phyloP scores from a whole-genome alignment of 2,797 vertebrate species.

The Acrossocheilus fasciatus region DNA sequence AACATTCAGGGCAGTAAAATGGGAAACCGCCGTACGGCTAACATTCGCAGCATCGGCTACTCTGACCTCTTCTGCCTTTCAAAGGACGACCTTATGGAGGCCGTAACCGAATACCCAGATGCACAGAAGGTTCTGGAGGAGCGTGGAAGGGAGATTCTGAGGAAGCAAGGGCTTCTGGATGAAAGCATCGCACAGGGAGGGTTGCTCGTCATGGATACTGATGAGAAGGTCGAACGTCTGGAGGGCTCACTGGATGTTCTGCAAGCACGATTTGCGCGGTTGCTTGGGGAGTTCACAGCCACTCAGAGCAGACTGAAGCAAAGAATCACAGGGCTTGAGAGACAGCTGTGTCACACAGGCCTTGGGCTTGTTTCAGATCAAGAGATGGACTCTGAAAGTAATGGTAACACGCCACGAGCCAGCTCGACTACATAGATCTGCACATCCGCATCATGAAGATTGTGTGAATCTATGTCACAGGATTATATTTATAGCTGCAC shows the following conservation, averaged over 20 bases:
- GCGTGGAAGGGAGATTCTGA: constrained; percentile 90
- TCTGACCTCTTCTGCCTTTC: constrained; percentile 97
- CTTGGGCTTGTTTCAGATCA: constrained; percentile 54
- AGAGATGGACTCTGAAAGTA: constrained; percentile 45
- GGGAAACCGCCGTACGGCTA: constrained; percentile 94
- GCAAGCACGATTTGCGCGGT: constrained; percentile 83
- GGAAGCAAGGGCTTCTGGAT: constrained; percentile 92
- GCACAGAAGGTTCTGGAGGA: constrained; percentile 93
- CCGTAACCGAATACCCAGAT: constrained; percentile 92
- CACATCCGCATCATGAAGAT: not conserved
- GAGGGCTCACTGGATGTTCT: constrained; percentile 85
- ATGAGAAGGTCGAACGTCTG: constrained; percentile 87
- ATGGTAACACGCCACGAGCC: constrained; percentile 3
- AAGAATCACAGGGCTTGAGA: constrained; percentile 85
- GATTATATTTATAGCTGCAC: not conserved
- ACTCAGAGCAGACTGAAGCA: constrained; percentile 91
- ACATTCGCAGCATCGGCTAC: constrained; percentile 94
- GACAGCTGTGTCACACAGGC: constrained; percentile 61
- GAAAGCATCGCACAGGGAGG: constrained; percentile 79
- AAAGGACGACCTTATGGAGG: constrained; percentile 95
- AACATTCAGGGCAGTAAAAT: constrained; percentile 97
- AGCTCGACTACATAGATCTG: constrained; percentile 20
- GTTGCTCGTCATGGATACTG: constrained; percentile 73
- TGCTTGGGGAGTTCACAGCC: constrained; percentile 86
- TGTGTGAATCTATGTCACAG: not conserved